A percentile compares a stretch with the other conserved stretches of the same genome.
Evolutionary conservation across 2,888 invertebrate genomes (phyloP).

Genomic region (Ophion ellenae): DNA sequence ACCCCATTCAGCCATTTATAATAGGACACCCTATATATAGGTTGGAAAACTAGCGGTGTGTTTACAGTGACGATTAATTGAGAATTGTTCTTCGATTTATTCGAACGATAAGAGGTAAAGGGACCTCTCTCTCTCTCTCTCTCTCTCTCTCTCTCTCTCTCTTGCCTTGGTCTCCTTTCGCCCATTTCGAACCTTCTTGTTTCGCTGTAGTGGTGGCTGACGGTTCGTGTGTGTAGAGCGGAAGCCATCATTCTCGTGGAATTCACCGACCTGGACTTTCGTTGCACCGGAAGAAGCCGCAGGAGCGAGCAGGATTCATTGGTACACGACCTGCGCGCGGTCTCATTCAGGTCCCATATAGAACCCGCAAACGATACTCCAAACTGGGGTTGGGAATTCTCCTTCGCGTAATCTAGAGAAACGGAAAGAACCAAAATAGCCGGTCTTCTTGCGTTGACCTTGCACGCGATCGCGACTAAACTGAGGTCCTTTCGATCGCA

Average conservation of each 20-base stretch:
- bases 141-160: neutral
- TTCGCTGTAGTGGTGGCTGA: slow-evolving; percentile 10
- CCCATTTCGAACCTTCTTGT: slow-evolving; percentile 44
- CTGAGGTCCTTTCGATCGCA: no score
- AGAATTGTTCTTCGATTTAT: slow-evolving; percentile 71
- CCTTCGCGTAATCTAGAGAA: neutral
- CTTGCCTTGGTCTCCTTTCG: slow-evolving; percentile 28
- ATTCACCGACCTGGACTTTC: slow-evolving; percentile 61
- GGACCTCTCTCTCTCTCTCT: neutral
- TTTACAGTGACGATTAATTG: slow-evolving; percentile 66
- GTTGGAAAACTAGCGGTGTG: slow-evolving; percentile 26
- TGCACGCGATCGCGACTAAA: no score
- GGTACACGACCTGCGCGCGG: slow-evolving; percentile 21
- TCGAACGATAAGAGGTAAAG: slow-evolving; percentile 66
- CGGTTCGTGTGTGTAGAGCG: slow-evolving; percentile 56
- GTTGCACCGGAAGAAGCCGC: slow-evolving; percentile 59
- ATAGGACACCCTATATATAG: neutral
- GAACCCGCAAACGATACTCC: slow-evolving; percentile 33
- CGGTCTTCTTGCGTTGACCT: neutral
- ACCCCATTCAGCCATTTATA: no score
- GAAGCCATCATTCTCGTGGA: slow-evolving; percentile 70
- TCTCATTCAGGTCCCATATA: slow-evolving; percentile 50
- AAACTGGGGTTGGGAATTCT: slow-evolving; percentile 47
- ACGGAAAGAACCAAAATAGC: neutral
- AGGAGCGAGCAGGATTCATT: slow-evolving; percentile 57